phyloP scores from a whole-genome alignment of 2,888 invertebrate genomes.

The Allygus modestus region DNA sequence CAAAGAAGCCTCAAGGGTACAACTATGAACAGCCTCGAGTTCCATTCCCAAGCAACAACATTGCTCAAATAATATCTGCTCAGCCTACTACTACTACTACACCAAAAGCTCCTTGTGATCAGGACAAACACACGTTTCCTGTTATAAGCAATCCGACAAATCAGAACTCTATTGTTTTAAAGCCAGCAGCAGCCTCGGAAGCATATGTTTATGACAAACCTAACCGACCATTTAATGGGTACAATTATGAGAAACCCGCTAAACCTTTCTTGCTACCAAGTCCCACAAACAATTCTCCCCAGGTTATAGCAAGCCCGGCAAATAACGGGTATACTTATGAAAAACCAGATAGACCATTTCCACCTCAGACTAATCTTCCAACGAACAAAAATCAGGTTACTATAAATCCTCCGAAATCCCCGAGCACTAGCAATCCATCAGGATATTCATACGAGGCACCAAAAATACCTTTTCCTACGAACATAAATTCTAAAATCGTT shows the following conservation, averaged over 20 bases:
- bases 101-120: constrained; percentile 36
- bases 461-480: constrained; percentile 32
- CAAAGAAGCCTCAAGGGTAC: neutral
- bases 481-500: neutral
- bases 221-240: constrained; percentile 40
- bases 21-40: constrained; percentile 38
- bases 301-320: constrained; percentile 24
- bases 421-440: neutral
- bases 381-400: neutral
- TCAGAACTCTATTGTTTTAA: neutral
- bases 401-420: neutral
- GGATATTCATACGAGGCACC: constrained; percentile 33
- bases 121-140: neutral
- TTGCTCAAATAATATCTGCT: constrained; percentile 36
- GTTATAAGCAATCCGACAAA: neutral
- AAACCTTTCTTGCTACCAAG: constrained; percentile 20
- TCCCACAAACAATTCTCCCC: constrained; percentile 1
- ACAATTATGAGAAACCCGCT: constrained; percentile 20
- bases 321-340: constrained; percentile 26
- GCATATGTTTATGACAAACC: constrained; percentile 51
- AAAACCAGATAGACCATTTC: constrained; percentile 4
- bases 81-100: constrained; percentile 4
- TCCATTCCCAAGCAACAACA: constrained; percentile 48
- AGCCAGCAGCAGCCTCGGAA: constrained; percentile 22
- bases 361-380: neutral